A percentile compares a stretch with the other conserved stretches of the same genome.
phyloP scores from a whole-genome alignment of 2,797 vertebrate genomes.

The Crocodylus rhombifer region DNA sequence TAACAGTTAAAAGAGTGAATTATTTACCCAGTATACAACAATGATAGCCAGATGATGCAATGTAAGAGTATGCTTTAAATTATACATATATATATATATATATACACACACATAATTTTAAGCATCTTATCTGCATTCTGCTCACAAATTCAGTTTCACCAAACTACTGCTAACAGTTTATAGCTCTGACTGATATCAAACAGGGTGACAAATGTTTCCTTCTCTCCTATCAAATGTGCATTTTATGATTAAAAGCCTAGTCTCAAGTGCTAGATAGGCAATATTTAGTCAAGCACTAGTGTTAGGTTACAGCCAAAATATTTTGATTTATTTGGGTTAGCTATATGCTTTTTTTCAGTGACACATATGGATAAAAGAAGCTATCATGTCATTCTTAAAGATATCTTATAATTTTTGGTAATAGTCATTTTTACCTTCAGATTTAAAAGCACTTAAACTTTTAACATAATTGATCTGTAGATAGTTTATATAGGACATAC shows the following conservation, averaged over 20 bases:
- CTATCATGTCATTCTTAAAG: background rate
- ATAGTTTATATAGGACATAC: too few species aligned
- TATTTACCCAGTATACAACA: background rate
- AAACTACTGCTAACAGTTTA: background rate
- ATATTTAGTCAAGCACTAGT: background rate
- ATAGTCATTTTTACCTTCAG: too few species aligned
- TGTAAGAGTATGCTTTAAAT: background rate
- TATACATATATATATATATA: background rate
- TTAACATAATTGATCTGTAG: background rate
- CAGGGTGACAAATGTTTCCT: background rate
- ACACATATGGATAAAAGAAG: background rate
- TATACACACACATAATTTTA: background rate
- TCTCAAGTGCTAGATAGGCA: background rate
- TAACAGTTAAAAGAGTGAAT: background rate
- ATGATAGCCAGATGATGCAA: background rate
- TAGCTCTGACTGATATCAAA: background rate
- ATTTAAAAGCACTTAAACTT: background rate
- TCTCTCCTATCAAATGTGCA: background rate
- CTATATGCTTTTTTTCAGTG: background rate
- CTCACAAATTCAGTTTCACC: background rate
- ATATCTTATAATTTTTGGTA: background rate
- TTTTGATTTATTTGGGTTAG: background rate
- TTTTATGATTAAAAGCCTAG: background rate
- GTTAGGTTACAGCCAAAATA: background rate
- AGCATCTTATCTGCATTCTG: background rate